Base-by-base conservation (phyloP, 2,113 vertebrate species). In the Electrona antarctica region DNA sequence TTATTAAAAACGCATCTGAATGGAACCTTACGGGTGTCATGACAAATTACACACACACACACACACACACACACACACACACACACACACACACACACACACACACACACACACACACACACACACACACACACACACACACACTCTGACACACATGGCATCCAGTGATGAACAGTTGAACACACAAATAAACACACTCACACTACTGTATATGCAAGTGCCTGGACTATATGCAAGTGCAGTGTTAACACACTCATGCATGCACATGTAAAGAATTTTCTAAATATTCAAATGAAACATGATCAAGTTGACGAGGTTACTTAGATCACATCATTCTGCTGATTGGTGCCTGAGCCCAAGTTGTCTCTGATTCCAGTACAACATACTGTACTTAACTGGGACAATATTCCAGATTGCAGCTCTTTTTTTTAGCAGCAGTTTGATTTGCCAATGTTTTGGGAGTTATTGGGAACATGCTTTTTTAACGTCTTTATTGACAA, bases 211-310 rank as follows among this genome's bases (percentile, higher is more conserved):
- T 33, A 41, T 21, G 21, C 33, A 41, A 41, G 5, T 41, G 33
- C 33, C 33, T 41, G 33, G 5, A 41, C n/a, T n/a, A n/a, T n/a
- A n/a, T n/a, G n/a, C n/a, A n/a, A n/a, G n/a, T n/a, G n/a, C n/a
- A n/a, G n/a, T n/a, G n/a, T n/a, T n/a, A n/a, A n/a, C 92, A 90
- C 15, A 60, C 58, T 29, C 58, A 92, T 91, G 86, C 85, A 92
- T 85, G 92, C 93, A 94, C 94, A 95, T 94, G 92, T 94, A 92
- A 13, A 69, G 88, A 74, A 93, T 94, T 87, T 95, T 95, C 94
- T 91, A 95, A 95, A 95, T 93, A 94, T 92, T 76, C 75, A 85
- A 76, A 63, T 83, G 86, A 84, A 92, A 91, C 81, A 77, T 1
- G 86, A 90, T 80, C 83, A 2, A 71, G 75, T 64, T 71, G 60